These are phyloP conservation scores for Chaetodon trifasciatus DNA, from an alignment of 2,797 vertebrate species.

Conservation along the genomic window DNA sequence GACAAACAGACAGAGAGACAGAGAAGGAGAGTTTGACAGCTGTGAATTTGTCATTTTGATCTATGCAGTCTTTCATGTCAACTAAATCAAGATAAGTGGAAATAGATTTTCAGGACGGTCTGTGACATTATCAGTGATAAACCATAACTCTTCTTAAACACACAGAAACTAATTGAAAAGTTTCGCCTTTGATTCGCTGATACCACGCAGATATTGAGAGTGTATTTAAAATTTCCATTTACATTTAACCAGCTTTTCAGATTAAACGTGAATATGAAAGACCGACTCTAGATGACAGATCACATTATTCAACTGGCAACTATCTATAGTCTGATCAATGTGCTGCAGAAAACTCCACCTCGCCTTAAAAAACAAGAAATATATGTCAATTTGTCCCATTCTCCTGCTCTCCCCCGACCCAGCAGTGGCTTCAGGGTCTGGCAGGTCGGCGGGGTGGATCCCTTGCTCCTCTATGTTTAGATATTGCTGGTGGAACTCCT, in stretches of 20 bases:
- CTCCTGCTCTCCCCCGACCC: no score
- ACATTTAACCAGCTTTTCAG: slow-evolving; percentile 27
- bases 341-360: neutral
- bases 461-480: neutral
- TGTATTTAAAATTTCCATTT: slow-evolving; percentile 28
- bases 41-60: slow-evolving; percentile 48
- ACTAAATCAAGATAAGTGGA: slow-evolving; percentile 53
- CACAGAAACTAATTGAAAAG: slow-evolving; percentile 41
- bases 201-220: slow-evolving; percentile 27
- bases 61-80: slow-evolving; percentile 31
- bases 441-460: neutral
- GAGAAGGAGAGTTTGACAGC: slow-evolving; percentile 10
- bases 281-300: slow-evolving; percentile 19
- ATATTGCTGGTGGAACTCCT: neutral
- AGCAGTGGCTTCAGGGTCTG: neutral
- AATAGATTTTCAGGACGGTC: slow-evolving; percentile 41
- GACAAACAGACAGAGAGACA: neutral
- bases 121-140: slow-evolving; percentile 41
- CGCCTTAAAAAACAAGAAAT: no score
- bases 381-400: neutral
- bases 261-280: slow-evolving; percentile 42
- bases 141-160: slow-evolving; percentile 36
- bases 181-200: slow-evolving; percentile 41
- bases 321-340: neutral
- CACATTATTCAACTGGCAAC: neutral